phyloP scores from a whole-genome alignment of 2,113 vertebrate genomes.

The Coreoperca whiteheadi region DNA sequence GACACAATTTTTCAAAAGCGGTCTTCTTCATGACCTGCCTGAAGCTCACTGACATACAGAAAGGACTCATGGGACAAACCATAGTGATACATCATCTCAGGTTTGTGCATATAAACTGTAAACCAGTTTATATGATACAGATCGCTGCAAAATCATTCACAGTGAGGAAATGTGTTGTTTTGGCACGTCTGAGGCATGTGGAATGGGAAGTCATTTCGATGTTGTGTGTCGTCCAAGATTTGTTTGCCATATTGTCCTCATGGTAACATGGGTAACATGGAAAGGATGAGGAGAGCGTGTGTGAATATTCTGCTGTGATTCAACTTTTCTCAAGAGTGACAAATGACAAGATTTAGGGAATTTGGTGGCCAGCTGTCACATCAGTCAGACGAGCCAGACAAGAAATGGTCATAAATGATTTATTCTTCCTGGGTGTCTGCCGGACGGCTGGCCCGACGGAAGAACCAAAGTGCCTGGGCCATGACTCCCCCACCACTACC shows the following conservation, averaged over 20 bases:
- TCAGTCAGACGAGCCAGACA: constrained; percentile 67
- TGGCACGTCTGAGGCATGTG: constrained; percentile 4
- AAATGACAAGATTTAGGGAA: constrained; percentile 71
- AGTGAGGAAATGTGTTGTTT: not conserved
- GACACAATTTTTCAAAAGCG: not conserved
- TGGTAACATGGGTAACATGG: constrained; percentile 28
- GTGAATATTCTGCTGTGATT: constrained; percentile 49
- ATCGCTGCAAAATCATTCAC: not conserved
- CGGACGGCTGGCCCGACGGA: constrained; percentile 57
- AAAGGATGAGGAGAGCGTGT: not conserved
- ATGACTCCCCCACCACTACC: constrained; percentile 33
- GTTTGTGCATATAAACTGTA: constrained; percentile 10
- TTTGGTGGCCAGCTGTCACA: constrained; percentile 77
- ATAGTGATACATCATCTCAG: not conserved
- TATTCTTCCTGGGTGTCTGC: constrained; percentile 66
- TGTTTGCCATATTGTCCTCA: constrained; percentile 60
- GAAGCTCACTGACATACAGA: not conserved
- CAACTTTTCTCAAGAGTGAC: constrained; percentile 62
- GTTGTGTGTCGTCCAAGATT: constrained; percentile 46
- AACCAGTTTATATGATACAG: constrained; percentile 17
- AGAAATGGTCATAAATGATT: constrained; percentile 78
- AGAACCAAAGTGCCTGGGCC: constrained; percentile 53
- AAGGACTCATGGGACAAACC: not conserved
- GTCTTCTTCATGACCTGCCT: constrained; percentile 13
- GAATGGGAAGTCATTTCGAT: constrained; percentile 3